Percentiles rank a stretch among this genome's conserved stretches.
These are phyloP conservation scores for Epinephelus moara DNA, from an alignment of 2,113 vertebrate species.

Conservation along the genomic window DNA sequence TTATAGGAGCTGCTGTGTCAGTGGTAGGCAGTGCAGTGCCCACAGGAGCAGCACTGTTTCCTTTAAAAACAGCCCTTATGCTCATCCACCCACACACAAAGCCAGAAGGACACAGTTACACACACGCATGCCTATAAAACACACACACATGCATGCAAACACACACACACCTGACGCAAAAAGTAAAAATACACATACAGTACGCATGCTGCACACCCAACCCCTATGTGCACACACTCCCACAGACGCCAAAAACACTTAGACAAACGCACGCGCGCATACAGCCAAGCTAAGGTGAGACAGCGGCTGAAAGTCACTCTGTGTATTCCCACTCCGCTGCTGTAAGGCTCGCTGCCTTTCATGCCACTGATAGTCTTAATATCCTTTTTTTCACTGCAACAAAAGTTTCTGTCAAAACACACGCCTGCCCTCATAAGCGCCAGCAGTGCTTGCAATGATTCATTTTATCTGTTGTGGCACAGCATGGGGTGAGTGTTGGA, in stretches of 20 bases:
- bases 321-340: slow-evolving; percentile 49
- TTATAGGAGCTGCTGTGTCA: slow-evolving; percentile 24
- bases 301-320: slow-evolving; percentile 56
- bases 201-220: neutral
- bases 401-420: slow-evolving; percentile 69
- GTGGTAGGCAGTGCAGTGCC: neutral
- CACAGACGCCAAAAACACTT: slow-evolving; percentile 29
- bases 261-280: slow-evolving; percentile 9
- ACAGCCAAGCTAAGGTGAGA: slow-evolving; percentile 45
- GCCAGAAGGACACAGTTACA: slow-evolving; percentile 9
- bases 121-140: neutral
- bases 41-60: slow-evolving; percentile 31
- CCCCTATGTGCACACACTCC: slow-evolving; percentile 11
- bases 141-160: neutral
- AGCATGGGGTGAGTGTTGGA: slow-evolving; percentile 64
- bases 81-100: neutral
- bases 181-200: slow-evolving; percentile 14
- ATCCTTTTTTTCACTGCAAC: slow-evolving; percentile 41
- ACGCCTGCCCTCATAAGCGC: slow-evolving; percentile 2
- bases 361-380: slow-evolving; percentile 57
- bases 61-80: slow-evolving; percentile 25
- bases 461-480: slow-evolving; percentile 68
- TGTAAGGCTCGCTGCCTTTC: slow-evolving; percentile 39
- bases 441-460: slow-evolving; percentile 57
- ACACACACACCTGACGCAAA: neutral